phyloP scores from a whole-genome alignment of 1,140 invertebrate species.

The Bombus fervidus region DNA sequence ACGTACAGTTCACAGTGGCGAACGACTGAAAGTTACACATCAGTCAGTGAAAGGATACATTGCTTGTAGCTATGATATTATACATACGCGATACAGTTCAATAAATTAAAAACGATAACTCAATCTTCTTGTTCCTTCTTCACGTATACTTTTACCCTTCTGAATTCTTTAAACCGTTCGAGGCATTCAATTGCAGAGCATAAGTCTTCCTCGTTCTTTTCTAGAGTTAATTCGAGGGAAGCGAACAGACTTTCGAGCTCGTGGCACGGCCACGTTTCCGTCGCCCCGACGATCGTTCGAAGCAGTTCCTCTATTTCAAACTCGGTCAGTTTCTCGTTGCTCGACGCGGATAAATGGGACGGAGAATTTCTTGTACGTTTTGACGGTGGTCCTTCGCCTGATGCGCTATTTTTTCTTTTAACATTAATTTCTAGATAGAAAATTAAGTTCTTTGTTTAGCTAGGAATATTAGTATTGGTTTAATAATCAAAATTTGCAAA shows the following conservation, averaged over 20 bases:
- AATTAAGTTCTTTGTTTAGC: not conserved
- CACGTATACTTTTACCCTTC: conserved; percentile 28
- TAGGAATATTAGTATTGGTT: too few relatives aligned
- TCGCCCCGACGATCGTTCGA: conserved; percentile 58
- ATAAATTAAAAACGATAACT: not conserved
- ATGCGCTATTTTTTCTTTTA: conserved; percentile 68
- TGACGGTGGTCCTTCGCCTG: conserved; percentile 60
- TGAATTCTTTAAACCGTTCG: conserved; percentile 58
- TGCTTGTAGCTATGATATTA: not conserved
- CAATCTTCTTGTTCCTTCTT: conserved; percentile 39
- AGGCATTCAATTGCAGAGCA: conserved; percentile 65
- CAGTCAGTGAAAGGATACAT: not conserved
- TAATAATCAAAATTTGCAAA: too few relatives aligned
- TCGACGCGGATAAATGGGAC: conserved; percentile 18
- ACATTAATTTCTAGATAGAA: conserved; percentile 31
- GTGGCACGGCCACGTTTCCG: conserved; percentile 70
- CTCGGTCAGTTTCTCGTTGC: conserved; percentile 59
- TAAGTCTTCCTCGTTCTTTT: conserved; percentile 63
- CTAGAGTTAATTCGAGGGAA: conserved; percentile 64
- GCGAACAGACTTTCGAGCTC: conserved; percentile 70
- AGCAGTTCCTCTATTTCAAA: conserved; percentile 69
- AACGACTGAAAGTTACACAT: conserved; percentile 22
- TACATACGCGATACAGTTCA: too few relatives aligned
- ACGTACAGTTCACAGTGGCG: not conserved
- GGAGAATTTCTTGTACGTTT: conserved; percentile 65